phyloP scores from a whole-genome alignment of 2,888 invertebrate genomes.

The Syrphus vitripennis region DNA sequence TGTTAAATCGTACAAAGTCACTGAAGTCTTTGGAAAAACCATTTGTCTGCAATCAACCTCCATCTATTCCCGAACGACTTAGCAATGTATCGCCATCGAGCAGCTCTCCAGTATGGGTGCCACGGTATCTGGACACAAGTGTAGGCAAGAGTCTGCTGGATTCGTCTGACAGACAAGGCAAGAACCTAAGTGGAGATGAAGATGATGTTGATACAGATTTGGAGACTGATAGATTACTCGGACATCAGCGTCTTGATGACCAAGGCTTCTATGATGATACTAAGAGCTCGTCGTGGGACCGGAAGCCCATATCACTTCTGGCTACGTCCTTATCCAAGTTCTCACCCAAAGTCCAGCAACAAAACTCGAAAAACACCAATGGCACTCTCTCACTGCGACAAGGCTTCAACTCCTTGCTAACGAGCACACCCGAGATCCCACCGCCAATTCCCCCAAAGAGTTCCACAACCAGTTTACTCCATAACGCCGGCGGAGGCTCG shows the following conservation, averaged over 20 bases:
- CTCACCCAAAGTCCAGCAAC: conserved; percentile 79
- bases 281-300: conserved; percentile 78
- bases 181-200: conserved; percentile 85
- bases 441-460: conserved; percentile 79
- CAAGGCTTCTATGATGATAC: conserved; percentile 96
- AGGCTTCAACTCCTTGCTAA: conserved; percentile 80
- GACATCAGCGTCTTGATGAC: conserved; percentile 96
- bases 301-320: conserved; percentile 76
- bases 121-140: conserved; percentile 82
- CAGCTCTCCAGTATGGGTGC: conserved; percentile 87
- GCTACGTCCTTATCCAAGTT: conserved; percentile 79
- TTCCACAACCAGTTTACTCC: conserved; percentile 76
- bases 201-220: conserved; percentile 98
- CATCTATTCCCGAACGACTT: conserved; percentile 78
- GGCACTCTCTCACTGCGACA: conserved; percentile 75
- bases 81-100: conserved; percentile 78
- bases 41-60: conserved; percentile 73
- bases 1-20: conserved; percentile 55
- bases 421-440: conserved; percentile 79
- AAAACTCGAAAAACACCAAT: conserved; percentile 77
- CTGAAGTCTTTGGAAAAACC: conserved; percentile 53
- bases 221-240: conserved; percentile 97
- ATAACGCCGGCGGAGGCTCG: conserved; percentile 76
- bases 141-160: conserved; percentile 76
- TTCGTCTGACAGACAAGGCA: conserved; percentile 83